Conservation (phyloP, 2,113 vertebrate species). For the Puffinus mauretanicus region DNA sequence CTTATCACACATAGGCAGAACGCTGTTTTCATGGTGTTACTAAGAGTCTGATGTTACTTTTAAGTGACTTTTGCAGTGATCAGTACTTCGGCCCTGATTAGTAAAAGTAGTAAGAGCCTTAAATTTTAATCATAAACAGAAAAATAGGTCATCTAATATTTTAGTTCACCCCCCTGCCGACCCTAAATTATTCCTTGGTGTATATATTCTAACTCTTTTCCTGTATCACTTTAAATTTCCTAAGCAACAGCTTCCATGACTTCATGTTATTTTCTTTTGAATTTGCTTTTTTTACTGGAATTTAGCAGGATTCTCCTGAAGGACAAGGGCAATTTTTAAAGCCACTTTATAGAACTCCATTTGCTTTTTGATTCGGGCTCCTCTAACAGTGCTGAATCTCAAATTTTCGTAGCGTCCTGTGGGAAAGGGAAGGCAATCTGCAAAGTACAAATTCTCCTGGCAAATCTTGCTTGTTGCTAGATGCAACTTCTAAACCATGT, state of each 20-base stretch:
- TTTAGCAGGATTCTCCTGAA: neutral
- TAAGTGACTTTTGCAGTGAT: constrained; percentile 32
- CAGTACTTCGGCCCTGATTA: neutral
- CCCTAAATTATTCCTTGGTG: neutral
- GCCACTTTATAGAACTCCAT: neutral
- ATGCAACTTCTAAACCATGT: neutral
- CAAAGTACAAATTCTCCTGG: neutral
- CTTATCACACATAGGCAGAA: constrained; percentile 50
- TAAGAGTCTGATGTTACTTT: constrained; percentile 11
- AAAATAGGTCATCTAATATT: constrained; percentile 1
- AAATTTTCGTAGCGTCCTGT: neutral
- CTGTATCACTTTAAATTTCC: neutral
- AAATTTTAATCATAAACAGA: constrained; percentile 11
- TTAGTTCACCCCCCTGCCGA: neutral
- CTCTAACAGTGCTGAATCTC: neutral
- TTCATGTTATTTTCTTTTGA: neutral
- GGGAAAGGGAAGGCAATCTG: neutral
- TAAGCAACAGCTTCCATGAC: neutral
- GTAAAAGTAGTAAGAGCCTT: neutral
- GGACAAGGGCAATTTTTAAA: neutral
- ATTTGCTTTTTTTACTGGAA: neutral
- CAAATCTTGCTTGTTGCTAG: neutral
- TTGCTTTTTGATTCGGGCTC: neutral
- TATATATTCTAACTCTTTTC: neutral
- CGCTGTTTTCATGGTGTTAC: neutral